Percentiles rank a stretch among this genome's conserved stretches.
Evolutionary conservation across 2,888 invertebrate species (phyloP).

Genomic region (Spisula solida): DNA sequence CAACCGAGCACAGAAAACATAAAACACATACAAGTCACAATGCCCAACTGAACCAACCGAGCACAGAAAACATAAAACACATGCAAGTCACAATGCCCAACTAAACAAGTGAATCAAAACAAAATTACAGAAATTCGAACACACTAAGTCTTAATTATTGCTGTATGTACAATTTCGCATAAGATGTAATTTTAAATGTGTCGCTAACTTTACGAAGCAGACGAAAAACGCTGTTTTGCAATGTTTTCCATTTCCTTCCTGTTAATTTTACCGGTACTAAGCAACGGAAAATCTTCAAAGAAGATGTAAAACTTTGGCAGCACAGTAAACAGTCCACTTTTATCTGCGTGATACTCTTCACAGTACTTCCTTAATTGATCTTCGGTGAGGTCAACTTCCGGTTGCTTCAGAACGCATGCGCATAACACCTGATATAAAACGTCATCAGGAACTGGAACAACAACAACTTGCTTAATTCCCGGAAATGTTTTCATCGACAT

Average conservation of each 20-base stretch:
- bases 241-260: constrained; percentile 18
- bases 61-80: too few relatives aligned
- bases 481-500: constrained; percentile 45
- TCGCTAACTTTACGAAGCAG: neutral
- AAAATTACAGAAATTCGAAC: too few relatives aligned
- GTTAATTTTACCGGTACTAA: constrained; percentile 37
- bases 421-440: constrained; percentile 48
- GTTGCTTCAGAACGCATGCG: constrained; percentile 49
- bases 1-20: too few relatives aligned
- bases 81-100: too few relatives aligned
- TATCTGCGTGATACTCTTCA: constrained; percentile 36
- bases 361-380: constrained; percentile 10
- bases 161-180: too few relatives aligned
- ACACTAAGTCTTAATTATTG: too few relatives aligned
- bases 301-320: constrained; percentile 45
- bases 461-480: constrained; percentile 24
- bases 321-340: constrained; percentile 41
- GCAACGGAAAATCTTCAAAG: constrained; percentile 44
- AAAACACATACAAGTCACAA: too few relatives aligned
- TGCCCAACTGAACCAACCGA: too few relatives aligned
- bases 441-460: constrained; percentile 51
- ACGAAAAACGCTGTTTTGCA: neutral
- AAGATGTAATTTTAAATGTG: neutral
- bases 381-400: constrained; percentile 33
- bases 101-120: too few relatives aligned